Percentiles rank a stretch among this genome's conserved stretches.
phyloP scores from a whole-genome alignment of 2,797 vertebrate genomes.

The Hydrophis major region DNA sequence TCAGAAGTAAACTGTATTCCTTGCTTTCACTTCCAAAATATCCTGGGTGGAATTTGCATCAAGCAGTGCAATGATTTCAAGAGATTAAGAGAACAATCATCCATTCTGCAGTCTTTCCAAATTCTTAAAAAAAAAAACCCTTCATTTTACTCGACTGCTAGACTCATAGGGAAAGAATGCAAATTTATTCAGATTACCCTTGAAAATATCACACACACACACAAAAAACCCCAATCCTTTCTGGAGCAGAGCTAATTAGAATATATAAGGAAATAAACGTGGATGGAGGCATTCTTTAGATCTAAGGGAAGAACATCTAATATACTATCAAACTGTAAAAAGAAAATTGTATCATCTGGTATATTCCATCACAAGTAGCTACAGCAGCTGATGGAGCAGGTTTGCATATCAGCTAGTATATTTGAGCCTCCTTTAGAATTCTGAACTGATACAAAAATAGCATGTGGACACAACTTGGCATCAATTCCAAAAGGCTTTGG shows the following conservation, averaged over 20 bases:
- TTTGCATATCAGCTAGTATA: background rate
- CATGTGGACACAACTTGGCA: background rate
- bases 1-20: background rate
- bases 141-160: conserved; percentile 9
- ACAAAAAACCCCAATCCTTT: background rate
- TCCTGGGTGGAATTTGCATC: conserved; percentile 6
- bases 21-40: conserved; percentile 23
- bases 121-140: conserved; percentile 8
- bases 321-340: conserved; percentile 27
- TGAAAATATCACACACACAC: background rate
- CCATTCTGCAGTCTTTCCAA: background rate
- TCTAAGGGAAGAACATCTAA: background rate
- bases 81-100: background rate
- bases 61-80: background rate
- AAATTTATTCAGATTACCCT: conserved; percentile 21
- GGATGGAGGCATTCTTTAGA: background rate
- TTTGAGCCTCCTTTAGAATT: conserved; percentile 13
- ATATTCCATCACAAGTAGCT: conserved; percentile 29
- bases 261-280: background rate
- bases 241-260: conserved; percentile 23
- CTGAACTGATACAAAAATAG: background rate
- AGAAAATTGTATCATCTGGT: background rate
- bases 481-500: conserved; percentile 6
- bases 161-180: conserved; percentile 20
- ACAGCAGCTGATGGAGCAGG: background rate